These are phyloP conservation scores for Solenopsis fugax DNA, from an alignment of 1,140 invertebrate species.

Conservation along the genomic window DNA sequence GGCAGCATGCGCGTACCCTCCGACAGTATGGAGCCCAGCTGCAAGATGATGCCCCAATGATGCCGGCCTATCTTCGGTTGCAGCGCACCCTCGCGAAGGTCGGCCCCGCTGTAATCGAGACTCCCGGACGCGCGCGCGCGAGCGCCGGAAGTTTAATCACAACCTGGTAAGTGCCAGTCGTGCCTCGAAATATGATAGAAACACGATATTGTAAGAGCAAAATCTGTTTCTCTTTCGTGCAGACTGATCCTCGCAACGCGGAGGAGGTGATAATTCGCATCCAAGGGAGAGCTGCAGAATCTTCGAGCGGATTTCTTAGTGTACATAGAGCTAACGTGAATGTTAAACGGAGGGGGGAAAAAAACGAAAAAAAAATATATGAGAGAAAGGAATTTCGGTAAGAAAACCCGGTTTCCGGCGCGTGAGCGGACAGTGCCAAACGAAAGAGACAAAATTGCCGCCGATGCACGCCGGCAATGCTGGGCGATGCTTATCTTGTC, in stretches of 20 bases:
- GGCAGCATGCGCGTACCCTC: conserved; percentile 87
- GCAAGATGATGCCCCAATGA: conserved; percentile 84
- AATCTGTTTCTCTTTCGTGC: background rate
- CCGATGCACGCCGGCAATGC: conserved; percentile 35
- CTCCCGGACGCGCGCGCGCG: conserved; percentile 11
- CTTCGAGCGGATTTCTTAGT: conserved; percentile 46
- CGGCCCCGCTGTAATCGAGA: conserved; percentile 75
- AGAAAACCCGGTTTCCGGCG: background rate
- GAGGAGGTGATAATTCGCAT: conserved; percentile 8
- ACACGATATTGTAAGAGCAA: background rate
- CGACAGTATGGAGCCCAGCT: conserved; percentile 88
- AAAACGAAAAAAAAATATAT: background rate
- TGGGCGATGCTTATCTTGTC: conserved; percentile 47
- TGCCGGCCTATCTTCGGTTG: conserved; percentile 84
- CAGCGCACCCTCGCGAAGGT: conserved; percentile 73
- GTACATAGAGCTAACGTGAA: conserved; percentile 52
- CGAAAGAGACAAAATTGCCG: conserved; percentile 51
- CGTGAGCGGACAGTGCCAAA: conserved; percentile 56
- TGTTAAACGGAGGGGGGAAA: background rate
- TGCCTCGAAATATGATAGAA: background rate
- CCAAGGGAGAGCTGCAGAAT: conserved; percentile 14
- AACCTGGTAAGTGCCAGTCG: conserved; percentile 64
- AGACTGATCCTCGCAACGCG: conserved; percentile 34
- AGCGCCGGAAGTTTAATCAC: conserved; percentile 53
- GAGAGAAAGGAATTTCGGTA: conserved; percentile 3